These are phyloP conservation scores for Acleris literana DNA, from an alignment of 2,888 invertebrate species.

Conservation along the genomic window DNA sequence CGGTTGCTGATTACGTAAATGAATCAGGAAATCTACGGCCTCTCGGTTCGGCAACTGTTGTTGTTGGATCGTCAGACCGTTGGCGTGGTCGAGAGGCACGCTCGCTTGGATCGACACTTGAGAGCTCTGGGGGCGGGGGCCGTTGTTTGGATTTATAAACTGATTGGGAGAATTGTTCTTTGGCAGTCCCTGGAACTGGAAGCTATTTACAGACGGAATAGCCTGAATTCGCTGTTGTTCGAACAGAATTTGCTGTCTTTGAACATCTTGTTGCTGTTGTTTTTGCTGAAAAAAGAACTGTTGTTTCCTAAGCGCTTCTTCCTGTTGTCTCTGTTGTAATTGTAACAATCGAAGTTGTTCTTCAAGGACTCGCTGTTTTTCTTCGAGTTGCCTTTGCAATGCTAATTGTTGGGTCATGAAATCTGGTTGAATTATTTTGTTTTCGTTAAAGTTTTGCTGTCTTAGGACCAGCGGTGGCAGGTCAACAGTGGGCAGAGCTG, in stretches of 20 bases:
- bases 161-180: conserved; percentile 62
- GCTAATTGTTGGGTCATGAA: conserved; percentile 68
- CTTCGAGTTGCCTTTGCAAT: conserved; percentile 81
- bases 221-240: conserved; percentile 66
- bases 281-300: conserved; percentile 56
- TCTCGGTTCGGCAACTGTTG: conserved; percentile 84
- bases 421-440: conserved; percentile 53
- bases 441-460: conserved; percentile 40
- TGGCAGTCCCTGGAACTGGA: conserved; percentile 55
- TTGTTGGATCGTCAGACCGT: conserved; percentile 74
- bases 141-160: conserved; percentile 56
- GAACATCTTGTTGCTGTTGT: conserved; percentile 41
- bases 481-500: conserved; percentile 46
- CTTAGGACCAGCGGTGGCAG: conserved; percentile 38
- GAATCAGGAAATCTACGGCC: conserved; percentile 79
- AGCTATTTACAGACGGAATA: conserved; percentile 61
- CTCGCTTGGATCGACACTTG: conserved; percentile 82
- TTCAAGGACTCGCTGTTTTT: conserved; percentile 87
- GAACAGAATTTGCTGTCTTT: conserved; percentile 54
- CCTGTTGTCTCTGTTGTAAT: conserved; percentile 87
- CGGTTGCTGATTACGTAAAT: conserved; percentile 72
- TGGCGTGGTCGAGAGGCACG: conserved; percentile 61
- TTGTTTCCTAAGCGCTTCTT: conserved; percentile 77
- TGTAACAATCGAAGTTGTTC: conserved; percentile 87
- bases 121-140: conserved; percentile 56